Evolutionary conservation across 53 echinoderm and acorn worm genomes (phyloP).

Genomic region (Apostichopus leukothele): DNA sequence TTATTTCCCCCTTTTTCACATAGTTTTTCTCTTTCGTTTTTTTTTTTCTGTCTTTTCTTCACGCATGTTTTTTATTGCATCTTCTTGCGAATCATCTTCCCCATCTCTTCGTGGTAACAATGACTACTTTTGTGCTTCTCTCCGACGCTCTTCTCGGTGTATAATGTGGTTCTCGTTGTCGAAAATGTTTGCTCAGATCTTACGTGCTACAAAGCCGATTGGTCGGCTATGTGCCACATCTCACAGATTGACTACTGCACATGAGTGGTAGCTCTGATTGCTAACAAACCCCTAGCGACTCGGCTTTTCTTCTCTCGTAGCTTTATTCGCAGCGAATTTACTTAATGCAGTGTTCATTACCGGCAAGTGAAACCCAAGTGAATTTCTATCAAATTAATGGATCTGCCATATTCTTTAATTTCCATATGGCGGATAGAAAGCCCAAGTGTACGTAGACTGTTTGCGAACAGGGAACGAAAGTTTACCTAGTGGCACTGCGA

Average conservation of each 20-base stretch:
- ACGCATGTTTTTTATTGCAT: neutral
- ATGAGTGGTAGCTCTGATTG: constrained; percentile 29
- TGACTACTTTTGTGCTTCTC: neutral
- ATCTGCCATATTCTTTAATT: constrained; percentile 44
- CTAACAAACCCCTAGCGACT: constrained; percentile 40
- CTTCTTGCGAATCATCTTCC: too few relatives aligned
- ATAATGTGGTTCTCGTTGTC: neutral
- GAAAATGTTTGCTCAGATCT: constrained; percentile 11
- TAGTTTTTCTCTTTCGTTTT: neutral
- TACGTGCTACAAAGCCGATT: constrained; percentile 33
- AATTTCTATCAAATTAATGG: constrained; percentile 52
- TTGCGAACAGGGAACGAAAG: constrained; percentile 38
- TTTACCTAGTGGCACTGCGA: constrained; percentile 41
- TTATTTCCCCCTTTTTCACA: neutral
- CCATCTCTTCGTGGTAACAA: neutral
- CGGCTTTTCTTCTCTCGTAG: neutral
- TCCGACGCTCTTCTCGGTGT: too few relatives aligned
- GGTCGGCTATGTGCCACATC: constrained; percentile 34
- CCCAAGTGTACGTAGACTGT: constrained; percentile 41
- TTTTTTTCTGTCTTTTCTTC: neutral
- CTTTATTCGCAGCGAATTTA: constrained; percentile 36
- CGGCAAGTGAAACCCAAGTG: constrained; percentile 47
- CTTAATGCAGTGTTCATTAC: constrained; percentile 51
- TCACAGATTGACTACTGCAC: constrained; percentile 35
- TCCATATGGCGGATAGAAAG: constrained; percentile 10